Base-by-base conservation (phyloP, 1,140 invertebrate species). In the Ladona fulva region DNA sequence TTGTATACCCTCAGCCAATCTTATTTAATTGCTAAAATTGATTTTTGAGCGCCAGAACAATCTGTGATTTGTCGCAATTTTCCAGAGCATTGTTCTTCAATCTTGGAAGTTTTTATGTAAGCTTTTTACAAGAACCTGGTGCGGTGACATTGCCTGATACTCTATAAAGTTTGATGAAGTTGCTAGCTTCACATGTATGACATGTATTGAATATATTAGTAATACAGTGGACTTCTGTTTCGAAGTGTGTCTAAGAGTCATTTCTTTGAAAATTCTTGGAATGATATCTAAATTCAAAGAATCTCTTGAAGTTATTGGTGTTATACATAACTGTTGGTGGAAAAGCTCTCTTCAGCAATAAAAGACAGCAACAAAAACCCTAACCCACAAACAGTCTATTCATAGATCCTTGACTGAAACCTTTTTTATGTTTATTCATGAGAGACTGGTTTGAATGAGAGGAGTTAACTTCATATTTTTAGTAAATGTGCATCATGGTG, bases 11-110 rank as follows among this genome's bases (percentile, higher is more conserved):
- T 75, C 74, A 25, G 74, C 74, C 74, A 37, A 24, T 75, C 74
- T 75, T 75, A 25, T 75, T 75, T 75, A 25, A 25, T 75, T 75
- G 24, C 74, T 75, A 24, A 75, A 75, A 75, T 75, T 75, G 6
- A 75, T 37, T 25, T 75, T 66, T 3, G n/a, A 25, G 29, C 74
- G 24, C 29, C 24, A 75, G 24, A 75, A 75, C 74, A 75, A 75
- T 24, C 74, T 75, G 74, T 75, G 24, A 25, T 24, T 37, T 75
- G 74, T 75, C 74, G 29, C 74, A 75, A 75, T 75, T 75, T 75
- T 75, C 74, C 74, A 75, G 29, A 75, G 74, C 74, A 75, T 75
- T 75, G 74, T 75, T 37, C 29, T 75, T 75, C 74, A 75, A 37
- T 75, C 74, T 75, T 75, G 74, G 24, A 75, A 37, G 24, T 75